Evolutionary conservation across 2,888 invertebrate species (phyloP).

Genomic region (Agriopis marginaria): DNA sequence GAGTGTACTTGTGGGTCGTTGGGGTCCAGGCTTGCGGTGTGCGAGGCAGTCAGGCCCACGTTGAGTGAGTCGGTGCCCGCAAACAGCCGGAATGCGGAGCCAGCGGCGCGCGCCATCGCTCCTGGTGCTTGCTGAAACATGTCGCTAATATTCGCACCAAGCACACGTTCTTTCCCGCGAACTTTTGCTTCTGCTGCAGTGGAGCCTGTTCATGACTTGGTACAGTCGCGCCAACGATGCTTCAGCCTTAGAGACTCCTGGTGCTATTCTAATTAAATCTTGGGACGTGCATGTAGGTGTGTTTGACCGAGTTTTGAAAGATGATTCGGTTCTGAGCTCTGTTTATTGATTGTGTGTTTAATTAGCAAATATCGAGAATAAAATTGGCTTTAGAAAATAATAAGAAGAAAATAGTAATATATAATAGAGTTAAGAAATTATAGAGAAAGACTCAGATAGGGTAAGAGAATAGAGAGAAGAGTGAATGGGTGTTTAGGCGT

Average conservation of each 20-base stretch:
- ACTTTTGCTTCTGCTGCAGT: background rate
- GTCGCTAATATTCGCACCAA: constrained; percentile 56
- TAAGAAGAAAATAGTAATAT: background rate
- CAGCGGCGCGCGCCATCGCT: constrained; percentile 92
- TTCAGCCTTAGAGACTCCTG: background rate
- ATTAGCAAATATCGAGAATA: background rate
- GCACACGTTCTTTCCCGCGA: background rate
- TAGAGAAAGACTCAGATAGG: constrained; percentile 2
- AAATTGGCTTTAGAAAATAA: background rate
- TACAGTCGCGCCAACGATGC: background rate
- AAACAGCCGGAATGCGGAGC: constrained; percentile 92
- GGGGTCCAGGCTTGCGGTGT: constrained; percentile 84
- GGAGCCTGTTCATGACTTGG: background rate
- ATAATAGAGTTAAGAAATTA: constrained; percentile 1
- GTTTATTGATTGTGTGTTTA: background rate
- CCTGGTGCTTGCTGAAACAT: constrained; percentile 90
- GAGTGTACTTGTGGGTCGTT: constrained; percentile 81
- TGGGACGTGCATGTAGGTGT: background rate
- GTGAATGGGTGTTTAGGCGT: constrained; percentile 4
- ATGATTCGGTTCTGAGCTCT: background rate
- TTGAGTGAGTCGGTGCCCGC: constrained; percentile 91
- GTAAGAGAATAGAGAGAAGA: constrained; percentile 6
- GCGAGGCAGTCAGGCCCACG: constrained; percentile 89
- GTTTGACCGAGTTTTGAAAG: background rate
- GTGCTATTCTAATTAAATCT: background rate